These are phyloP conservation scores for Spinus pinus DNA, from an alignment of 2,797 vertebrate genomes.

Conservation along the genomic window DNA sequence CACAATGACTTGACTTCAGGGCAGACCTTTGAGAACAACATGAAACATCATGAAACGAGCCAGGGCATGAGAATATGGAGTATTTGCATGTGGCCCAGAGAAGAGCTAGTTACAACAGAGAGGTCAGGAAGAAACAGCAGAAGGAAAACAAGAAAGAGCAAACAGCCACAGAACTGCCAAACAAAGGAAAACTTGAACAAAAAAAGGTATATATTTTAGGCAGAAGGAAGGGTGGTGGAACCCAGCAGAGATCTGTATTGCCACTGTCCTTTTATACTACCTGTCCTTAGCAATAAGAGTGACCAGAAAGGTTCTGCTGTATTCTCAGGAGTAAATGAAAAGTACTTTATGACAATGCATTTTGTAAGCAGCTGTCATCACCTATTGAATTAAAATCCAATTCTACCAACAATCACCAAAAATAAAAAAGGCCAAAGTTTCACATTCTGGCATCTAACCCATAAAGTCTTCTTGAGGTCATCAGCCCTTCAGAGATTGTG, in stretches of 20 bases:
- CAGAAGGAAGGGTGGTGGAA: not conserved
- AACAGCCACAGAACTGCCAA: not conserved
- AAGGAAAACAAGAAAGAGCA: not conserved
- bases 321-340: not conserved
- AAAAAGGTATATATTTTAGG: not conserved
- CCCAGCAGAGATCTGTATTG: not conserved
- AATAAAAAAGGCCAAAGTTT: not conserved
- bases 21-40: not conserved
- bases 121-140: not conserved
- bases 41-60: not conserved
- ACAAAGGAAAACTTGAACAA: not conserved
- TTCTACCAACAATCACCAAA: not conserved
- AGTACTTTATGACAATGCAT: not conserved
- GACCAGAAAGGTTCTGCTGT: not conserved
- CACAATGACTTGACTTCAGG: not conserved
- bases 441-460: not conserved
- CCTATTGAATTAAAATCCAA: not conserved
- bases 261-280: not conserved
- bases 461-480: not conserved
- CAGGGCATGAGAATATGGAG: not conserved
- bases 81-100: not conserved
- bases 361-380: not conserved
- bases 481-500: not conserved
- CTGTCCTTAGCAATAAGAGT: not conserved
- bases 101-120: not conserved